Base-by-base conservation (phyloP, 1,140 invertebrate genomes). In the Probaryconus sp. region DNA sequence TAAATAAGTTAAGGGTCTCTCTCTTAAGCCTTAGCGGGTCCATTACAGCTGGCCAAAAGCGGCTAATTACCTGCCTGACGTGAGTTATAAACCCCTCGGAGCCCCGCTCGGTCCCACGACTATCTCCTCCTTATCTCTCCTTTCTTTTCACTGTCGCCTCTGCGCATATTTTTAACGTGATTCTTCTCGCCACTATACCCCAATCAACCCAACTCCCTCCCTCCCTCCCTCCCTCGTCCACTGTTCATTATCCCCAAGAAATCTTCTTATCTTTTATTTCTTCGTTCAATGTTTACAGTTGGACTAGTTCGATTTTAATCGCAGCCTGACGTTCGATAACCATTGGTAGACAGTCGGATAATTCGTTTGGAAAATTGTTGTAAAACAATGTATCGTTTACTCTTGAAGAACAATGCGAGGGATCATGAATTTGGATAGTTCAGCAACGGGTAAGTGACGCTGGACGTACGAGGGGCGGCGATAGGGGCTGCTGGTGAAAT, bases 31-130 rank as follows among this genome's bases (percentile, higher is more conserved):
- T 84, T 83, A 80, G 82, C 78, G 76, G 83, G 78, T 86, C 86
- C 85, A 88, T 88, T 88, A 88, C 85, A 87, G 84, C 80, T 83
- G 79, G 78, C 79, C 84, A 87, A 87, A 85, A 87, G 81, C 84
- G 83, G 83, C 86, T 88, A 88, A 88, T 88, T 88, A 87, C 86
- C 84, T 87, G 85, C 85, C 84, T 86, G 86, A 87, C 85, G 85
- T 88, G 86, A 87, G 86, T 88, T 88, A 87, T 88, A 88, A 88
- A 88, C 82, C 81, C 82, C 79, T 69, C 48, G 26, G 17, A 55
- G 37, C 60, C 76, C 48, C 38, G 28, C 47, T 26, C 21, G 21
- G 17, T 6, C 58, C 31, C 28, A 18, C 51, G 47, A 45, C 33
- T 56, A 18, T 50, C 26, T 68, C 38, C 74, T 43, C 76, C 74